phyloP scores from a whole-genome alignment of 2,888 invertebrate genomes.

The Schrankia costaestrigalis region DNA sequence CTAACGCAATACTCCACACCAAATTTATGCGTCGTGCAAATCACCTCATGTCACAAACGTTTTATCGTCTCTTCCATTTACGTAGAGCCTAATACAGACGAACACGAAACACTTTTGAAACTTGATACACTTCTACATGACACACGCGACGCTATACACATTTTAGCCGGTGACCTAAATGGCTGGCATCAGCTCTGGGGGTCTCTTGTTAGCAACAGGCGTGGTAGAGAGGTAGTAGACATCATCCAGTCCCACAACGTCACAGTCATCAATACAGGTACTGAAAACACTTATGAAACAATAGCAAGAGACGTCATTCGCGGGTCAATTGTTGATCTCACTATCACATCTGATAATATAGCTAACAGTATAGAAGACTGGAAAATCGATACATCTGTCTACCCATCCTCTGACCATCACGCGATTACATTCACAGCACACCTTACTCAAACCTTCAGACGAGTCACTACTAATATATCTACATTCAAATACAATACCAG shows the following conservation, averaged over 20 bases:
- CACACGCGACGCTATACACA: neutral
- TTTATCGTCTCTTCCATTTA: slow-evolving; percentile 10
- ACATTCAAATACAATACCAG: too few relatives aligned
- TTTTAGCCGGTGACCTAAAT: slow-evolving; percentile 28
- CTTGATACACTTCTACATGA: slow-evolving; percentile 7
- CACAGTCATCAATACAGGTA: slow-evolving; percentile 1
- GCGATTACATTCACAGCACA: neutral
- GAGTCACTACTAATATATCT: too few relatives aligned
- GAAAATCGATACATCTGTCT: slow-evolving; percentile 8
- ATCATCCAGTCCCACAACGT: slow-evolving; percentile 1
- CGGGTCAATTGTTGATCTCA: slow-evolving; percentile 1
- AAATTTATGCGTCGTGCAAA: slow-evolving; percentile 1
- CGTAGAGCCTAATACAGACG: slow-evolving; percentile 14
- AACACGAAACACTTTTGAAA: slow-evolving; percentile 1
- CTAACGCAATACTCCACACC: slow-evolving; percentile 6
- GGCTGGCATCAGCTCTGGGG: slow-evolving; percentile 29
- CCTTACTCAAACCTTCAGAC: too few relatives aligned
- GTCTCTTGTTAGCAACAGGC: slow-evolving; percentile 5
- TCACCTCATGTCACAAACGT: neutral
- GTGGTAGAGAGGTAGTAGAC: neutral
- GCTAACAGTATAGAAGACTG: slow-evolving; percentile 4
- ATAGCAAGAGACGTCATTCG: neutral
- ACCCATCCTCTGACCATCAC: too few relatives aligned
- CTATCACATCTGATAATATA: neutral
- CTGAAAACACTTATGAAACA: neutral